These are phyloP conservation scores for Drosophila planitibia DNA, from an alignment of 2,888 invertebrate genomes.

Conservation along the genomic window DNA sequence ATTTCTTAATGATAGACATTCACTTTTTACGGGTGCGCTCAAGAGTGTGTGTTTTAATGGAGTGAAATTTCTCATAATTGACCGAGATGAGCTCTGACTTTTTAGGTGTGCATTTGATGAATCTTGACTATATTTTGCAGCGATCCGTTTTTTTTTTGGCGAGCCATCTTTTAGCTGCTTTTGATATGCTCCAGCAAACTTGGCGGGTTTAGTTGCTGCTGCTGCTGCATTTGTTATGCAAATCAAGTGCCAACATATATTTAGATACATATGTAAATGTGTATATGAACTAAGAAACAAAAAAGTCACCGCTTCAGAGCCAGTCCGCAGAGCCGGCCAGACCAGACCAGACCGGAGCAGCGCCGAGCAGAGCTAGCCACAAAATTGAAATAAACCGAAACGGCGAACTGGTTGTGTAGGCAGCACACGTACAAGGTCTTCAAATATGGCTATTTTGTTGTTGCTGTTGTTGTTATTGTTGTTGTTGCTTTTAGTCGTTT, in stretches of 20 bases:
- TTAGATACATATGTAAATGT: conserved; percentile 19
- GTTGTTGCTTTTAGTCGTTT: conserved; percentile 47
- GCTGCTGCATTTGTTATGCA: conserved; percentile 76
- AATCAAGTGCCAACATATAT: conserved; percentile 68
- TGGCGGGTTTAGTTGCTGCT: conserved; percentile 27
- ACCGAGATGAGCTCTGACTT: conserved; percentile 72
- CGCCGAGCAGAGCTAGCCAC: conserved; percentile 32
- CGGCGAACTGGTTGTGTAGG: conserved; percentile 83
- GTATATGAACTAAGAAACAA: conserved; percentile 57
- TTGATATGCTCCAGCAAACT: conserved; percentile 44
- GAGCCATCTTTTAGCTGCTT: conserved; percentile 33
- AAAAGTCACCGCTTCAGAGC: conserved; percentile 56
- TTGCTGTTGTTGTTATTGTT: conserved; percentile 30
- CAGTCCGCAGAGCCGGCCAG: conserved; percentile 55
- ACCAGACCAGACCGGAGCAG: conserved; percentile 38
- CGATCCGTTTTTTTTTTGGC: conserved; percentile 27
- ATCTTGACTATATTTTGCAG: conserved; percentile 58
- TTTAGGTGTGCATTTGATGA: conserved; percentile 73
- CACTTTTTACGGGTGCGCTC: conserved; percentile 67
- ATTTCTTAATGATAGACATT: conserved; percentile 79
- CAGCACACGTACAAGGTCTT: conserved; percentile 84
- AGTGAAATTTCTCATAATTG: conserved; percentile 77
- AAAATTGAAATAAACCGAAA: conserved; percentile 73
- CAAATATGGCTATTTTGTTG: conserved; percentile 78
- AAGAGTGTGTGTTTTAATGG: conserved; percentile 76